Evolutionary conservation across 2,113 vertebrate species (phyloP), one percentile per base, ranked within the genome.

Genomic region (Pelecanus crispus): DNA sequence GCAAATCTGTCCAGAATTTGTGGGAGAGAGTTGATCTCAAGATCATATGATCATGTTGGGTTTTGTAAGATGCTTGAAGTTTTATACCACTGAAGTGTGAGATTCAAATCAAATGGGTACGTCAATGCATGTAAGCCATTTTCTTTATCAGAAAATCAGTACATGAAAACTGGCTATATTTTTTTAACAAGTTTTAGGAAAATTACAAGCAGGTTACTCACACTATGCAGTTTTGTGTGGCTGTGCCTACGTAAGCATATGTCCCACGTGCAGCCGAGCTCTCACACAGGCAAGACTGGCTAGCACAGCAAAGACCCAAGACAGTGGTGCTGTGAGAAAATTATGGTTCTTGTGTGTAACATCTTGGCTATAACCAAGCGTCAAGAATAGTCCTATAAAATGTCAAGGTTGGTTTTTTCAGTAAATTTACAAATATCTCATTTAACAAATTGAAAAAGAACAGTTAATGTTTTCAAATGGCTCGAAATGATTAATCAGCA

Each of bases 211-310:
- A 70, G 11, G 25, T 79, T 73, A 24, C 36, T 47, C 3, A 7
- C 1, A 3, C 24, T 66, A 0, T 17, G 36, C 59, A 28, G 50
- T 40, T 31, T 21, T 25, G 18, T 44, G 49, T 55, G 77, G 34
- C 55, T 9, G 1, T 66, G 36, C n/a, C 49, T 50, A 7, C 0
- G 0, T 12, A 11, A 59, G 26, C 14, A 29, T 20, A 7, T 26
- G 32, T 40, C 67, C 29, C 44, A 22, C 3, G 0, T 28, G 17
- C 32, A 63, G 24, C 50, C 3, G 36, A 70, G 40, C 68, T 61
- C 17, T 80, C 10, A 5, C 1, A 1, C 11, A 8, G 40, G 45
- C 26, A 53, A 45, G 38, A 17, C 8, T 25, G 50, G 58, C 29
- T 56, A 71, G 25, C 2, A 5, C 62, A 74, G 45, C 21, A 17